Percentiles rank a stretch among this genome's conserved stretches.
Conservation (phyloP, 2,113 vertebrate species). For the Marmota flaviventris region DNA sequence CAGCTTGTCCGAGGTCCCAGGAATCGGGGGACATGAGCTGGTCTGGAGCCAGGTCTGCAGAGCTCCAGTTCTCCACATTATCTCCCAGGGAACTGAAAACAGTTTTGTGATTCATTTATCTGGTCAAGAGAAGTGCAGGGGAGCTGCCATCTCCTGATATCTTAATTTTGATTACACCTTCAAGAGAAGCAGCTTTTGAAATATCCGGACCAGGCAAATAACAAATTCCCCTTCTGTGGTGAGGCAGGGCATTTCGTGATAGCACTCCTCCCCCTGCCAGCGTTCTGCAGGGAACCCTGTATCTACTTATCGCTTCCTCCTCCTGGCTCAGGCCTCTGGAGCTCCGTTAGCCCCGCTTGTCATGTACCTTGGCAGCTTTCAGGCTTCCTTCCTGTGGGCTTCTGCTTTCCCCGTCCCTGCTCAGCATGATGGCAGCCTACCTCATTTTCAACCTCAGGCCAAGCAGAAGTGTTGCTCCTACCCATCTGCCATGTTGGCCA, state of each 20-base stretch:
- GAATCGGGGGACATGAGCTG: not conserved
- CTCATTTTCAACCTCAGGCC: conserved; percentile 72
- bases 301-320: conserved; percentile 70
- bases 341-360: conserved; percentile 32
- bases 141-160: conserved; percentile 43
- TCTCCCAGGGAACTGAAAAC: not conserved
- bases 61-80: not conserved
- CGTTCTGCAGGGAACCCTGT: conserved; percentile 64
- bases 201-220: conserved; percentile 34
- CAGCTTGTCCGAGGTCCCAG: not conserved
- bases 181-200: conserved; percentile 66
- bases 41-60: not conserved
- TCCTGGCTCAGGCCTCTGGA: conserved; percentile 58
- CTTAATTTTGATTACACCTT: conserved; percentile 72
- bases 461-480: conserved; percentile 66
- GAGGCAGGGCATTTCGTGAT: conserved; percentile 54
- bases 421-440: conserved; percentile 62
- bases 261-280: conserved; percentile 60
- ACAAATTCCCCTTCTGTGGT: not conserved
- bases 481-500: conserved; percentile 77
- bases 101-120: conserved; percentile 12
- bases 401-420: conserved; percentile 39
- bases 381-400: conserved; percentile 14
- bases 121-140: not conserved
- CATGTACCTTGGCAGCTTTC: conserved; percentile 38